Conservation (phyloP, 1,140 invertebrate species). For the Pollicipes pollicipes region DNA sequence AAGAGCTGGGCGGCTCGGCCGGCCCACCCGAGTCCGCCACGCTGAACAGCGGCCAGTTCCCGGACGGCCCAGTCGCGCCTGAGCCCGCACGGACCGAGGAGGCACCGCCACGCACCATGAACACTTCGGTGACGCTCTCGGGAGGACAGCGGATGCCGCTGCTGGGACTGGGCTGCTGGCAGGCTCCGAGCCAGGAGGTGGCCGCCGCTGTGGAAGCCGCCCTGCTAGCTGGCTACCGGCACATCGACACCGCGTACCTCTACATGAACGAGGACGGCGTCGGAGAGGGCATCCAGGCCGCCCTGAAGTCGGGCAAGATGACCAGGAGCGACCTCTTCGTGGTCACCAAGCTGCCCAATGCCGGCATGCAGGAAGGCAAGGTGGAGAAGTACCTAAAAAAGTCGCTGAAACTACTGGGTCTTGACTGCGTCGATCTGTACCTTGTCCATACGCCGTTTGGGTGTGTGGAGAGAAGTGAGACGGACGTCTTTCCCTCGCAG, state of each 20-base stretch:
- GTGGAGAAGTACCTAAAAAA: slow-evolving; percentile 51
- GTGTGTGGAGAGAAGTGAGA: slow-evolving; percentile 7
- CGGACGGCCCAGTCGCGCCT: no score
- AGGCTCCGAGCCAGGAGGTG: slow-evolving; percentile 7
- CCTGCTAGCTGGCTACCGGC: slow-evolving; percentile 47
- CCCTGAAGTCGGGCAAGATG: slow-evolving; percentile 26
- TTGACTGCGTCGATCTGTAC: slow-evolving; percentile 70
- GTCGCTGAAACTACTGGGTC: slow-evolving; percentile 47
- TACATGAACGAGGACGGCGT: slow-evolving; percentile 34
- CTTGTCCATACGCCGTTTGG: slow-evolving; percentile 51
- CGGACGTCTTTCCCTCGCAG: background rate
- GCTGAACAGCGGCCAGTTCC: background rate
- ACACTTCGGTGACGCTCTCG: background rate
- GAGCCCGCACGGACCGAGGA: background rate
- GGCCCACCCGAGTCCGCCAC: no score
- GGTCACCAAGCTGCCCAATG: slow-evolving; percentile 23
- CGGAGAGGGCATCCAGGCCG: slow-evolving; percentile 26
- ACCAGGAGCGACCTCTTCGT: slow-evolving; percentile 40
- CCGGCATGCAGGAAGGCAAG: slow-evolving; percentile 34
- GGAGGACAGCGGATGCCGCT: slow-evolving; percentile 44
- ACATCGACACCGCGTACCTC: slow-evolving; percentile 46
- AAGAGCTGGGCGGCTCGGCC: background rate
- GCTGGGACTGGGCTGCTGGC: slow-evolving; percentile 47
- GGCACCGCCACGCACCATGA: background rate
- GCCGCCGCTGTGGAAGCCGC: slow-evolving; percentile 40